Evolutionary conservation across 2,797 vertebrate genomes (phyloP).

Genomic region (Glossophaga mutica): DNA sequence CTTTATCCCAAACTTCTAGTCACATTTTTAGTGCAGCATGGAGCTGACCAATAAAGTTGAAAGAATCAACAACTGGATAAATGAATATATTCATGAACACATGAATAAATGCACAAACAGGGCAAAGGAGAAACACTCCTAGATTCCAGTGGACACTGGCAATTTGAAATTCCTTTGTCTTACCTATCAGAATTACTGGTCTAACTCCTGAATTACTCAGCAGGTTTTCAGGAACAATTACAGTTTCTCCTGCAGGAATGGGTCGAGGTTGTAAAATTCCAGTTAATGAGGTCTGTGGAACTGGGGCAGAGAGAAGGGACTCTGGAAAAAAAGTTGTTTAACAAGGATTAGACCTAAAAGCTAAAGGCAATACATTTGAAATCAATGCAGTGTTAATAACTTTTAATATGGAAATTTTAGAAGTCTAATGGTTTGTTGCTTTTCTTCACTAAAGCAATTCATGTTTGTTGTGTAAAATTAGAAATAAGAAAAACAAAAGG

Average conservation of each 20-base stretch:
- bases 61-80: background rate
- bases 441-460: background rate
- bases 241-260: constrained; percentile 94
- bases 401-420: background rate
- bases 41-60: background rate
- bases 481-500: constrained; percentile 39
- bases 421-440: background rate
- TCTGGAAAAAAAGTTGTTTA: constrained; percentile 83
- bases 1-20: background rate
- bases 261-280: constrained; percentile 95
- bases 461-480: constrained; percentile 24
- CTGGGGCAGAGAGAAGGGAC: constrained; percentile 85
- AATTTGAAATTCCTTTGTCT: constrained; percentile 65
- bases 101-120: background rate
- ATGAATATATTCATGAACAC: background rate
- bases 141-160: constrained; percentile 5
- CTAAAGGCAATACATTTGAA: constrained; percentile 16
- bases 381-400: background rate
- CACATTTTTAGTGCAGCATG: background rate
- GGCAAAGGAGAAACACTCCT: background rate
- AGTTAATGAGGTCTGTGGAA: constrained; percentile 88
- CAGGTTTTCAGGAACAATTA: constrained; percentile 97
- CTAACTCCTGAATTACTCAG: constrained; percentile 94
- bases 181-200: constrained; percentile 98
- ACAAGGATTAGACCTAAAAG: constrained; percentile 44